Evolutionary conservation across 2,797 vertebrate species (phyloP).

Genomic region (Carapus acus): DNA sequence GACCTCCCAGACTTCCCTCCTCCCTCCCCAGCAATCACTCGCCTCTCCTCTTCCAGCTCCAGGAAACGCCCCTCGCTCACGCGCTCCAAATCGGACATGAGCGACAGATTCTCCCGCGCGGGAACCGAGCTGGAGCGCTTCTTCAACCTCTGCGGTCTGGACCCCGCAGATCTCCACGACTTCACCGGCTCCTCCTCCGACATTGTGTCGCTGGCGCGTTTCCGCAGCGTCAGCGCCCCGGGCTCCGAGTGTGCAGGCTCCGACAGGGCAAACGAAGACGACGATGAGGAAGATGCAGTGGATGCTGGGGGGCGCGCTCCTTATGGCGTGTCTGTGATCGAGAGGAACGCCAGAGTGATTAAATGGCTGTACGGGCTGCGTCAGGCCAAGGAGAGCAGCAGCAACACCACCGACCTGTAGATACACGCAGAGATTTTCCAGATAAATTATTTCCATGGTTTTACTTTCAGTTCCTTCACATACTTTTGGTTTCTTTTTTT

Average conservation of each 20-base stretch:
- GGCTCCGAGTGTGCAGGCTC: constrained; percentile 78
- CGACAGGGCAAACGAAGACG: constrained; percentile 54
- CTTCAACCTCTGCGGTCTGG: constrained; percentile 93
- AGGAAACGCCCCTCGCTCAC: constrained; percentile 75
- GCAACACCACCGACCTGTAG: constrained; percentile 59
- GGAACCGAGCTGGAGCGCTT: constrained; percentile 90
- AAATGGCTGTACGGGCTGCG: constrained; percentile 92
- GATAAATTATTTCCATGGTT: not conserved
- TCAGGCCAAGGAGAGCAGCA: constrained; percentile 72
- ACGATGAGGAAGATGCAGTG: constrained; percentile 62
- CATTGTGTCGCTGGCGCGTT: constrained; percentile 82
- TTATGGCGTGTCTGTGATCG: constrained; percentile 86
- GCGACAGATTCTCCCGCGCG: constrained; percentile 84
- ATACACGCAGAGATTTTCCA: constrained; percentile 1
- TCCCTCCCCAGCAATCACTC: constrained; percentile 63
- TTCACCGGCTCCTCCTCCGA: constrained; percentile 80
- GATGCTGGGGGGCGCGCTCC: constrained; percentile 68
- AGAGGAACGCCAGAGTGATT: constrained; percentile 91
- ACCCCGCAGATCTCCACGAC: constrained; percentile 80
- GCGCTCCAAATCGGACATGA: constrained; percentile 93
- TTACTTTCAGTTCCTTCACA: not conserved
- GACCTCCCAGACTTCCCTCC: constrained; percentile 41
- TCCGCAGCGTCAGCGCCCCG: constrained; percentile 86
- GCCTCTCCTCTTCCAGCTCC: constrained; percentile 65
- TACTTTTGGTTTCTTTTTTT: not conserved